Conservation (phyloP, 1,140 invertebrate species). For the Potamilus streckersoni region DNA sequence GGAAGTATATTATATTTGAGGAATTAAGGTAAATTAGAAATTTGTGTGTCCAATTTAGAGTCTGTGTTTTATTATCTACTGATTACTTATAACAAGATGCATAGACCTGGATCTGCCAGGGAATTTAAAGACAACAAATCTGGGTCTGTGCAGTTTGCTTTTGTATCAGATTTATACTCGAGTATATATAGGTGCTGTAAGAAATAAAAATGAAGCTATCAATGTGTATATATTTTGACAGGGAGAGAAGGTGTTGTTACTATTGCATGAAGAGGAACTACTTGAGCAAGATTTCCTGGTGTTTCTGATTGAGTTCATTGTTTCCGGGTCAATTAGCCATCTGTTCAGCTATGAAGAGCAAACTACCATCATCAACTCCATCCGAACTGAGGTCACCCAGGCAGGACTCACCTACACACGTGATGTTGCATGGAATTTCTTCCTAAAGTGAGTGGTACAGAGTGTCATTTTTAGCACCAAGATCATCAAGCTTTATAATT, state of each 20-base stretch:
- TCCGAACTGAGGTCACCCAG: constrained; percentile 67
- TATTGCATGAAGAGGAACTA: constrained; percentile 66
- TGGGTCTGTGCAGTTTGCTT: too few relatives aligned
- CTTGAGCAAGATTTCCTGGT: constrained; percentile 63
- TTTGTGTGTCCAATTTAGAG: neutral
- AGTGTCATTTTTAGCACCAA: too few relatives aligned
- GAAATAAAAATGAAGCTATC: neutral
- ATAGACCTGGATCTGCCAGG: too few relatives aligned
- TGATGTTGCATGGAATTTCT: constrained; percentile 68
- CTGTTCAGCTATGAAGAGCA: constrained; percentile 66
- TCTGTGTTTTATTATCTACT: too few relatives aligned
- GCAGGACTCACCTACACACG: constrained; percentile 65
- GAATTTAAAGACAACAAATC: too few relatives aligned
- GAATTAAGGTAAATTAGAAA: neutral
- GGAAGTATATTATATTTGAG: neutral
- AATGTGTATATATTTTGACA: constrained; percentile 30
- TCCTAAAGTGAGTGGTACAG: constrained; percentile 55
- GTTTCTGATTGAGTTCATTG: constrained; percentile 66
- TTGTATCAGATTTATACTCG: too few relatives aligned
- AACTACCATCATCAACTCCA: constrained; percentile 68
- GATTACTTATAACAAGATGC: too few relatives aligned
- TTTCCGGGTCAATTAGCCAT: constrained; percentile 62
- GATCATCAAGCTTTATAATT: too few relatives aligned
- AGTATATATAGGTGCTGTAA: neutral
- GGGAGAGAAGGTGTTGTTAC: constrained; percentile 65